phyloP scores from a whole-genome alignment of 2,797 vertebrate species.

The Alouatta caraya region DNA sequence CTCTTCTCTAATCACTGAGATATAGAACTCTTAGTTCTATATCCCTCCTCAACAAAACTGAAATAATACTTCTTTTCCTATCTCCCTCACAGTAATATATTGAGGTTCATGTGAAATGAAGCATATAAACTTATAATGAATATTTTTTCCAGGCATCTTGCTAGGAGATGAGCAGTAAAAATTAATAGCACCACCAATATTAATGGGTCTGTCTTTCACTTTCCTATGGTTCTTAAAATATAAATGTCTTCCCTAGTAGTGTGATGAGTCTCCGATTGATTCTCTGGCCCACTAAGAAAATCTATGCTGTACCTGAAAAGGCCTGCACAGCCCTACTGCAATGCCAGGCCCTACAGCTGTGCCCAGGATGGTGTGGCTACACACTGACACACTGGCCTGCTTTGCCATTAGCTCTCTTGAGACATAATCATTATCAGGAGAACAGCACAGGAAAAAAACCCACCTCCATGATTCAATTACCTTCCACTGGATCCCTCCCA shows the following conservation, averaged over 20 bases:
- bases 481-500: not conserved
- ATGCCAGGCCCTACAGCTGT: not conserved
- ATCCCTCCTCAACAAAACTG: not conserved
- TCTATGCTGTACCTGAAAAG: not conserved
- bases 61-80: constrained; percentile 33
- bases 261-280: not conserved
- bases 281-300: not conserved
- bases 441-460: not conserved
- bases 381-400: too few species aligned
- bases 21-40: not conserved
- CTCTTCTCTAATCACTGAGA: not conserved
- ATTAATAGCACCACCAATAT: not conserved
- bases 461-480: not conserved
- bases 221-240: not conserved
- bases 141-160: not conserved
- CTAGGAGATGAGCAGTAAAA: constrained; percentile 21
- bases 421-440: not conserved
- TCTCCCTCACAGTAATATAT: not conserved
- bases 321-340: not conserved
- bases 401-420: not conserved
- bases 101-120: constrained; percentile 31
- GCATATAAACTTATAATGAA: not conserved
- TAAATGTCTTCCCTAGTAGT: not conserved
- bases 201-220: not conserved
- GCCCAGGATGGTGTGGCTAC: too few species aligned